A percentile compares a stretch with the other conserved stretches of the same genome.
phyloP scores from a whole-genome alignment of 2,888 invertebrate species.

The Patella pellucida region DNA sequence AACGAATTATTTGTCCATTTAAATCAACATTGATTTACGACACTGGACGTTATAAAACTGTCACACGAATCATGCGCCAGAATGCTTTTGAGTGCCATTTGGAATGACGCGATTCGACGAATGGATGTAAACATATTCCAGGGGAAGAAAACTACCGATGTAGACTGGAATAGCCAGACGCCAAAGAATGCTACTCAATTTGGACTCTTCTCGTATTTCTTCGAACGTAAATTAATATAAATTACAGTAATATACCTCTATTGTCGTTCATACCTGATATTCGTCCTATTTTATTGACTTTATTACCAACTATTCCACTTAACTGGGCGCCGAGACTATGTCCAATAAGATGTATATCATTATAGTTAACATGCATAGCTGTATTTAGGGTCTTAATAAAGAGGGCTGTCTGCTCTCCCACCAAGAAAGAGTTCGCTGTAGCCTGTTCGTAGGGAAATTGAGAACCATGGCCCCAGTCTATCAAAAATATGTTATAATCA shows the following conservation, averaged over 20 bases:
- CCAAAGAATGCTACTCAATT: no score
- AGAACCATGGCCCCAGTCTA: constrained; percentile 51
- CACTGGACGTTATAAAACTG: no score
- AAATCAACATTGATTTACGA: no score
- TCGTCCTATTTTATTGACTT: constrained; percentile 49
- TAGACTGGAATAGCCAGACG: no score
- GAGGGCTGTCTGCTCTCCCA: constrained; percentile 62
- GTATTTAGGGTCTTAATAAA: constrained; percentile 52
- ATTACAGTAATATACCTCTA: background rate
- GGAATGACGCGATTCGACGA: no score
- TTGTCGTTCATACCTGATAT: constrained; percentile 50
- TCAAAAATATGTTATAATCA: constrained; percentile 51
- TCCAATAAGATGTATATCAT: constrained; percentile 75
- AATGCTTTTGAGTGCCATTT: no score
- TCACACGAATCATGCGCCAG: no score
- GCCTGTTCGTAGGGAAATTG: constrained; percentile 61
- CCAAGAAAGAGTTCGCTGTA: constrained; percentile 65
- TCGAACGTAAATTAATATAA: no score
- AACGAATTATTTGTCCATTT: no score
- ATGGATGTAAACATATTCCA: no score
- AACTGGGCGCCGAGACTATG: constrained; percentile 90
- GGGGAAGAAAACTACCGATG: no score
- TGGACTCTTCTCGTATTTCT: no score
- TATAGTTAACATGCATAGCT: constrained; percentile 74
- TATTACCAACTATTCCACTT: constrained; percentile 86